Base-by-base conservation (phyloP, 2,113 vertebrate genomes). In the Aepyceros melampus region DNA sequence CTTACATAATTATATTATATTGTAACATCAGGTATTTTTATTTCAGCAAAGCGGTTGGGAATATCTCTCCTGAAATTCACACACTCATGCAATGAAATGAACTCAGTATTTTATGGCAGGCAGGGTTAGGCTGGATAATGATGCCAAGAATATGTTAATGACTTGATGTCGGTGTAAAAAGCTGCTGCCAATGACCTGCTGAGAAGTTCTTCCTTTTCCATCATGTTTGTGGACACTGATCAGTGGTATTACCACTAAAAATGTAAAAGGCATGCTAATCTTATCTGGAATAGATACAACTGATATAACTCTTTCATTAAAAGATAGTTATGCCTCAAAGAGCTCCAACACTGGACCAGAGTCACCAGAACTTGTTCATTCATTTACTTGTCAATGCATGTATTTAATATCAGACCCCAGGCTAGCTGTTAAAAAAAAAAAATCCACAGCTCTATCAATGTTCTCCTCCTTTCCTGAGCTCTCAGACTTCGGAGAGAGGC, bases 161-260 rank as follows among this genome's bases (percentile, higher is more conserved):
- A 84, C 36, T 17, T 13, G 19, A 45, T 1, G 21, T 19, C 23
- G 19, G 43, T 0, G 0, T 40, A 55, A 21, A 85, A 86, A 67
- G 15, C 17, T 19, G 19, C 7, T 9, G 0, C 12, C 9, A 14
- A 4, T 10, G 55, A 3, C 17, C 7, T 11, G 12, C 16, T 62
- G 58, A n/a, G 25, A 27, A 29, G 2, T 0, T 27, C 55, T 40
- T 83, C 40, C 60, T 36, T 60, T 49, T 15, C 14, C 58, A 58
- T 7, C 10, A 12, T 5, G 53, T 64, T 33, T 27, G 33, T 25
- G 29, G 43, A 31, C 43, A 14, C 9, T 1, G 0, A 12, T 83
- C 36, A 3, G 17, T 33, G 17, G 31, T n/a, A 12, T 49, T 40
- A 25, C 19, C 36, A 9, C 29, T 10, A 12, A 49, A 45, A 36